Evolutionary conservation across 2,113 vertebrate species (phyloP).

Genomic region (Festucalex cinctus): DNA sequence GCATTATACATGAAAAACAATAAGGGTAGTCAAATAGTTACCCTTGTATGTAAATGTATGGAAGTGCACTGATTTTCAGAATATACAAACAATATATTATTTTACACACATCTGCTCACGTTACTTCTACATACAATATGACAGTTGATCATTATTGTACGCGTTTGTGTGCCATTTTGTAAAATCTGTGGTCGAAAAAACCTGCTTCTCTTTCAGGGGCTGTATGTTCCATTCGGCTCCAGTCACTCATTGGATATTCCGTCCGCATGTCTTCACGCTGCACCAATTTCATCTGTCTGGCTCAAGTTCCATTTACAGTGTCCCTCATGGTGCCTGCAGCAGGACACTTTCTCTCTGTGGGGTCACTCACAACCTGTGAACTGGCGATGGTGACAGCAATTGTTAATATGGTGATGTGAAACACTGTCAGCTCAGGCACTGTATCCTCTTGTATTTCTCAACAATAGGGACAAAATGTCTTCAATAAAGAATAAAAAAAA

Average conservation of each 20-base stretch:
- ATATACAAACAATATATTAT: neutral
- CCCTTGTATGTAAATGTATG: too few species aligned
- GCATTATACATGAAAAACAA: too few species aligned
- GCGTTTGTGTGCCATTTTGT: neutral
- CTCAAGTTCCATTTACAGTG: constrained; percentile 68
- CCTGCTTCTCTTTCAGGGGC: constrained; percentile 39
- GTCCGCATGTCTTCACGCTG: constrained; percentile 56
- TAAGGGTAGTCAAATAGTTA: too few species aligned
- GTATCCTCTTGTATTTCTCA: constrained; percentile 26
- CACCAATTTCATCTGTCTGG: constrained; percentile 69
- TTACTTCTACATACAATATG: neutral
- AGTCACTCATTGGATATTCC: constrained; percentile 68
- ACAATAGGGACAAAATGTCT: constrained; percentile 15
- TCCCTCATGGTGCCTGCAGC: constrained; percentile 67
- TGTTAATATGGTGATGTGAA: constrained; percentile 75
- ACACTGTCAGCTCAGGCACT: constrained; percentile 38
- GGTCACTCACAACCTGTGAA: constrained; percentile 62
- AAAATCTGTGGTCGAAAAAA: neutral
- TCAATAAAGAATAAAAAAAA: too few species aligned
- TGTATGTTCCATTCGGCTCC: constrained; percentile 33
- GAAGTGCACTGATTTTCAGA: too few species aligned
- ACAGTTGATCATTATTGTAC: neutral
- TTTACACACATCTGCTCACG: neutral
- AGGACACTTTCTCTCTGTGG: constrained; percentile 65
- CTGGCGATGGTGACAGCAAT: constrained; percentile 58